Evolutionary conservation across 2,888 invertebrate species (phyloP).

Genomic region (Pelosia muscerda): DNA sequence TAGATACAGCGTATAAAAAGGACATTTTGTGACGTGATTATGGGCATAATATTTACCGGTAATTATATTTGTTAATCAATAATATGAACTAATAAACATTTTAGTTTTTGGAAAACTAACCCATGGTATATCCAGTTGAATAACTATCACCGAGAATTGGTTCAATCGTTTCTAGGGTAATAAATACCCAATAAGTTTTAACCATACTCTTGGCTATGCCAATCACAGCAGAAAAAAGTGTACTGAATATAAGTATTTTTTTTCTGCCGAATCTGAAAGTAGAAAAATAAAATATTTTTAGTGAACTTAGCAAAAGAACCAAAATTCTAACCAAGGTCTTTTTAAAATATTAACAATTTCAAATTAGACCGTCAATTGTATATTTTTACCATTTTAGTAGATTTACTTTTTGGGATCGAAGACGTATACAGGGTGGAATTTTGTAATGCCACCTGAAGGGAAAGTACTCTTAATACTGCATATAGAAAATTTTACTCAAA

Average conservation of each 20-base stretch:
- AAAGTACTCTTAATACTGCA: no score
- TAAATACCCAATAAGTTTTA: conserved; percentile 38
- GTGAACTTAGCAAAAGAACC: neutral
- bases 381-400: no score
- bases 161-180: conserved; percentile 51
- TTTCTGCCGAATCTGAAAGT: conserved; percentile 41
- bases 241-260: conserved; percentile 26
- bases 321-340: neutral
- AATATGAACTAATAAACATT: neutral
- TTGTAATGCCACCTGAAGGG: no score
- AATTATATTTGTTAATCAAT: no score
- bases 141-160: conserved; percentile 57
- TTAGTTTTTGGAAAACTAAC: conserved; percentile 31
- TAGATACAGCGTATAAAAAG: no score
- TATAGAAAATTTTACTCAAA: no score
- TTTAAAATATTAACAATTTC: neutral
- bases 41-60: no score
- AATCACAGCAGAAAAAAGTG: conserved; percentile 27
- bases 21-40: no score
- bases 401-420: no score
- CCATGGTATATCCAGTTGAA: conserved; percentile 58
- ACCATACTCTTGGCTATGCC: conserved; percentile 35
- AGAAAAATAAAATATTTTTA: neutral
- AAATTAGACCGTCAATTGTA: no score
- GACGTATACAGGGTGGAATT: no score